These are phyloP conservation scores for Thelaira solivaga DNA, from an alignment of 2,888 invertebrate species.

Conservation along the genomic window DNA sequence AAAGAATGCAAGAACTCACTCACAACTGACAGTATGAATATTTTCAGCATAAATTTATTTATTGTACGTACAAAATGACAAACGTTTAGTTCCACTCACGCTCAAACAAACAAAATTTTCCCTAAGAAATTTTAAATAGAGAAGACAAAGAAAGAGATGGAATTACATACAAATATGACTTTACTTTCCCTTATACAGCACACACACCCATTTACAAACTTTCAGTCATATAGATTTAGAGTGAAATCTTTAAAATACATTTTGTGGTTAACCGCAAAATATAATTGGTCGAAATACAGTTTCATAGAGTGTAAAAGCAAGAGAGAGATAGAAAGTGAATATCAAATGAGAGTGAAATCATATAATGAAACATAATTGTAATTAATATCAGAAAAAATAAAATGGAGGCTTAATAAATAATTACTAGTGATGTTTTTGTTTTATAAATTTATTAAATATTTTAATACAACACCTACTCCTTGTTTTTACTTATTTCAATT, in stretches of 20 bases:
- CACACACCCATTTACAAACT: background rate
- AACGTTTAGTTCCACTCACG: background rate
- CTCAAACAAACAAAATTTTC: slow-evolving; percentile 19
- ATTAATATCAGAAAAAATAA: slow-evolving; percentile 26
- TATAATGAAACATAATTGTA: background rate
- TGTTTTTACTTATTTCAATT: background rate
- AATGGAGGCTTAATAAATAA: slow-evolving; percentile 41
- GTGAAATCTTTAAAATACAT: slow-evolving; percentile 70
- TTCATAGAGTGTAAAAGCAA: background rate
- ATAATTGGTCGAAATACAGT: slow-evolving; percentile 74
- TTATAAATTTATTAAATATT: background rate
- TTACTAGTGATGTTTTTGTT: background rate
- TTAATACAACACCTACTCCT: background rate
- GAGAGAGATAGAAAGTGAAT: slow-evolving; percentile 61
- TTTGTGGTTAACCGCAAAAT: slow-evolving; percentile 78
- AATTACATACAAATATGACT: slow-evolving; percentile 10
- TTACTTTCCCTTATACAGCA: slow-evolving; percentile 9
- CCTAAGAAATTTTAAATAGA: slow-evolving; percentile 18
- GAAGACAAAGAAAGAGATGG: slow-evolving; percentile 40
- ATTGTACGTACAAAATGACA: background rate
- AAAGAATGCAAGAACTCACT: slow-evolving; percentile 21
- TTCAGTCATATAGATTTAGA: slow-evolving; percentile 5
- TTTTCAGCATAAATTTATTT: background rate
- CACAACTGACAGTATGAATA: slow-evolving; percentile 26
- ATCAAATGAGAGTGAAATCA: slow-evolving; percentile 29